These are phyloP conservation scores for Aplysina aerophoba DNA, from an alignment of 37 sponge, comb jelly and placozoan species.

Conservation along the genomic window DNA sequence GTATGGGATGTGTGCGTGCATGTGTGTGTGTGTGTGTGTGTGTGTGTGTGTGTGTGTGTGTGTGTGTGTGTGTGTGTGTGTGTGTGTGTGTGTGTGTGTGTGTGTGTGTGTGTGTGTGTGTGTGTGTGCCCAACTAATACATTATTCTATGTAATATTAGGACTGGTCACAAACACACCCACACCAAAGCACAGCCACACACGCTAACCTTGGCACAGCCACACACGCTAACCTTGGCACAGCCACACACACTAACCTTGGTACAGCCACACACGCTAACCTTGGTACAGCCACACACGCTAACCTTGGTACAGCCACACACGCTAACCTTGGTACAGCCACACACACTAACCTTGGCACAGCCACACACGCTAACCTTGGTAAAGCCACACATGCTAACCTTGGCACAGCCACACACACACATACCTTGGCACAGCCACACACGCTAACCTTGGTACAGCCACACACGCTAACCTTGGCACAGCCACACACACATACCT, in stretches of 20 bases:
- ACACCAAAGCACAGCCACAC: slow-evolving; percentile 6
- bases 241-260: not conserved
- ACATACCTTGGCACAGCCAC: not conserved
- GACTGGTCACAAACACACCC: not conserved
- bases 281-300: not conserved
- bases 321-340: slow-evolving; percentile 4
- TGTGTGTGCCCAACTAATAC: no score
- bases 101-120: no score
- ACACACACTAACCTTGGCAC: slow-evolving; percentile 23
- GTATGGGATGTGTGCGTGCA: no score
- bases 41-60: no score
- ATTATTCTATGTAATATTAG: no score
- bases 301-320: no score
- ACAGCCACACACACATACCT: slow-evolving; percentile 46
- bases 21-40: no score
- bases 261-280: not conserved
- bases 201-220: not conserved
- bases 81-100: no score
- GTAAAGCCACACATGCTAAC: no score
- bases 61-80: no score
- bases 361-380: no score
- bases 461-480: not conserved
- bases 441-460: not conserved
- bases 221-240: not conserved
- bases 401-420: not conserved